Evolutionary conservation across 1,140 invertebrate genomes (phyloP).

Genomic region (Dufourea novaeangliae): DNA sequence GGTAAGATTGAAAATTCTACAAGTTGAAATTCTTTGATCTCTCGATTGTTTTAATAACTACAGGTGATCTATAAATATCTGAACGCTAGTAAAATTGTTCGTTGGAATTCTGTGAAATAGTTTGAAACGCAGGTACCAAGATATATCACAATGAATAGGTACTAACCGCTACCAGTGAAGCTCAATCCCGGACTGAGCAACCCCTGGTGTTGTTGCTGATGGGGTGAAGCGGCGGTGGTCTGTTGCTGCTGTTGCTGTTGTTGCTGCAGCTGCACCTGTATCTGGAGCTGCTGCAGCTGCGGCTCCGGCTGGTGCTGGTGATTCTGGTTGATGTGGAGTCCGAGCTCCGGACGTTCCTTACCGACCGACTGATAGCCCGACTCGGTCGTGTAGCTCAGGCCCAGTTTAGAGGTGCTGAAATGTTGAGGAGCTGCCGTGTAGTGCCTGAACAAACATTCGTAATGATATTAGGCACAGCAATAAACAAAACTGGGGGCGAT

Average conservation of each 20-base stretch:
- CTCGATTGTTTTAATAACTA: no score
- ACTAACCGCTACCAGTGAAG: constrained; percentile 84
- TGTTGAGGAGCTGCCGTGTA: constrained; percentile 76
- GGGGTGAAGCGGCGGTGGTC: constrained; percentile 58
- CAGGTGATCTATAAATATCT: no score
- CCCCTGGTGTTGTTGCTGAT: constrained; percentile 83
- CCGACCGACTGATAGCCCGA: constrained; percentile 76
- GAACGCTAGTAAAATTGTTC: neutral
- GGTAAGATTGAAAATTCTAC: no score
- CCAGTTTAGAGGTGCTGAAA: constrained; percentile 72
- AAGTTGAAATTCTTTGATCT: no score
- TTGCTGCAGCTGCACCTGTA: constrained; percentile 86
- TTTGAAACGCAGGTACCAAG: no score
- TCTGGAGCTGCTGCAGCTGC: constrained; percentile 86
- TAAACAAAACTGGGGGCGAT: no score
- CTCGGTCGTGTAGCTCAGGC: constrained; percentile 71
- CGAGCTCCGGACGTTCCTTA: constrained; percentile 80
- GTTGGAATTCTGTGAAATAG: no score
- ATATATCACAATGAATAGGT: constrained; percentile 13
- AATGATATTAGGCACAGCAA: neutral
- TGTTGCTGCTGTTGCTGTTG: constrained; percentile 73
- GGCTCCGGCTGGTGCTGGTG: constrained; percentile 77
- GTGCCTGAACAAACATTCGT: constrained; percentile 65
- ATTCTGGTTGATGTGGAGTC: constrained; percentile 79
- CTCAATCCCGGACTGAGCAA: constrained; percentile 87